Conservation (phyloP, 2,888 invertebrate species). For the Lottia gigantea region DNA sequence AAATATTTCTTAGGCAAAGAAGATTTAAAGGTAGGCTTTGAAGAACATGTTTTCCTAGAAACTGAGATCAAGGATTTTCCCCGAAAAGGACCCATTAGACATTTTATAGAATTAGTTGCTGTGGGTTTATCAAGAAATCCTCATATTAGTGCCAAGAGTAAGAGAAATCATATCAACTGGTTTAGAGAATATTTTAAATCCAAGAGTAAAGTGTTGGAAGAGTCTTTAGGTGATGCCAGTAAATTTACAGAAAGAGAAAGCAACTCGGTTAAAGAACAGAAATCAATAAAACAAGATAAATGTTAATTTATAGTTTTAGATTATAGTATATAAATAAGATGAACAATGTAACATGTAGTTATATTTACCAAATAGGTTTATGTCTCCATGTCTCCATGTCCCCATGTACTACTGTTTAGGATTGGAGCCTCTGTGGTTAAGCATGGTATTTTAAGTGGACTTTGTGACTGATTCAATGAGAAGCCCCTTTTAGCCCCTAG, state of each 20-base stretch:
- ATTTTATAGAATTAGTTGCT: slow-evolving; percentile 97
- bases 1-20: slow-evolving; percentile 63
- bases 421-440: too few species aligned
- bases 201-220: slow-evolving; percentile 73
- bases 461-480: too few species aligned
- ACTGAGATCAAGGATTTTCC: slow-evolving; percentile 87
- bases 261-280: too few species aligned
- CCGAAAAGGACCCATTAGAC: slow-evolving; percentile 86
- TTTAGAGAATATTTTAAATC: slow-evolving; percentile 88
- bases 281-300: too few species aligned
- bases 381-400: too few species aligned
- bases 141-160: slow-evolving; percentile 87
- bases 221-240: slow-evolving; percentile 56
- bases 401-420: too few species aligned
- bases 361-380: too few species aligned
- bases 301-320: too few species aligned
- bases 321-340: too few species aligned
- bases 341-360: too few species aligned
- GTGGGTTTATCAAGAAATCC: slow-evolving; percentile 94
- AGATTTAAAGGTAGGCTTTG: slow-evolving; percentile 79
- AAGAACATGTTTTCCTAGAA: slow-evolving; percentile 95
- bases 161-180: slow-evolving; percentile 90
- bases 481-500: too few species aligned
- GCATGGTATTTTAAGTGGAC: too few species aligned
- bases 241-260: background rate